phyloP scores from a whole-genome alignment of 1,140 invertebrate genomes.

The Popillia japonica region DNA sequence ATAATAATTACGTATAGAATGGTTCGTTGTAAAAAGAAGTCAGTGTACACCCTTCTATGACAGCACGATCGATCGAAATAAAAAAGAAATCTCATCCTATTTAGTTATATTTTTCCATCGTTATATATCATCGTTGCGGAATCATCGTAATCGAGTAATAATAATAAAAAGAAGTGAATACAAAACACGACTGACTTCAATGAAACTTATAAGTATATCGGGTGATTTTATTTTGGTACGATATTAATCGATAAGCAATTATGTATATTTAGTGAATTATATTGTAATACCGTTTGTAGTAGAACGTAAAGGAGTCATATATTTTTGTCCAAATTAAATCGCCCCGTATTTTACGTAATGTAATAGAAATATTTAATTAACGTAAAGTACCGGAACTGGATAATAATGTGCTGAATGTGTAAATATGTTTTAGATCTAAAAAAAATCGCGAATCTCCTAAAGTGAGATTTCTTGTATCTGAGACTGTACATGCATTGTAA shows the following conservation, averaged over 20 bases:
- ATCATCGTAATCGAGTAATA: too few relatives aligned
- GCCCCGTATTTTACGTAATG: background rate
- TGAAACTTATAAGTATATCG: background rate
- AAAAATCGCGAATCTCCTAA: background rate
- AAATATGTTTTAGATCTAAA: conserved; percentile 25
- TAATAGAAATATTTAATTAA: background rate
- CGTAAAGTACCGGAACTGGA: background rate
- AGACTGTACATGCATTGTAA: conserved; percentile 55
- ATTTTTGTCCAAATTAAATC: background rate
- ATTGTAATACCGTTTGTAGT: too few relatives aligned
- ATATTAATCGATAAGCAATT: background rate
- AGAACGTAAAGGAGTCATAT: background rate
- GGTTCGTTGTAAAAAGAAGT: background rate
- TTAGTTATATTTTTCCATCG: too few relatives aligned
- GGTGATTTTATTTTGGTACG: background rate
- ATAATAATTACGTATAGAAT: background rate
- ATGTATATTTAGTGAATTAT: too few relatives aligned
- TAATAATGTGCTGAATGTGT: background rate
- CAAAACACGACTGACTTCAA: background rate
- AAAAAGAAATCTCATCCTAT: background rate
- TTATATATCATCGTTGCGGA: too few relatives aligned
- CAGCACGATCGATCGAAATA: background rate
- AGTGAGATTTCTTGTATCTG: conserved; percentile 18
- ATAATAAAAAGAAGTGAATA: background rate
- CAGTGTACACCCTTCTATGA: conserved; percentile 2